These are phyloP conservation scores for Peromyscus nudipes DNA, from an alignment of 2,797 vertebrate species.

Conservation along the genomic window DNA sequence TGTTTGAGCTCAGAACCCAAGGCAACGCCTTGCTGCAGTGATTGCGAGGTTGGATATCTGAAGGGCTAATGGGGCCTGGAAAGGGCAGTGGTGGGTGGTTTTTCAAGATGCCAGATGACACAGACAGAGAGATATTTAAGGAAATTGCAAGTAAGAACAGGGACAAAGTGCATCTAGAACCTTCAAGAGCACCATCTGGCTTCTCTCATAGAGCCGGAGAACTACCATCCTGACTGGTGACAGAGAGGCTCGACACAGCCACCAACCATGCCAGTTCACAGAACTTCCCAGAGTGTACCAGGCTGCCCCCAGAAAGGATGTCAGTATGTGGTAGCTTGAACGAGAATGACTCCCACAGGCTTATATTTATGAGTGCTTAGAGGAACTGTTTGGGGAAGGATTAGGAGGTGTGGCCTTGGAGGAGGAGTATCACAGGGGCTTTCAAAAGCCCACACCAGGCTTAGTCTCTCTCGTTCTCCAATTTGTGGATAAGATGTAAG, in stretches of 20 bases:
- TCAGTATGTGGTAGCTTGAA: not conserved
- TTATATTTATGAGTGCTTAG: not conserved
- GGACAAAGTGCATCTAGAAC: not conserved
- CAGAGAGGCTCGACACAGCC: not conserved
- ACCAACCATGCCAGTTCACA: rapidly evolving
- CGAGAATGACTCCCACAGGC: not conserved
- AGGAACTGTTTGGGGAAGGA: not conserved
- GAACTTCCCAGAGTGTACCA: not conserved
- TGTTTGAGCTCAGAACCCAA: not conserved
- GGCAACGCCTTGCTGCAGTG: rapidly evolving
- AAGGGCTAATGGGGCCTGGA: not conserved
- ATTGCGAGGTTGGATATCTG: not conserved
- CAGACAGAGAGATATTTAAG: not conserved
- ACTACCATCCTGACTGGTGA: not conserved
- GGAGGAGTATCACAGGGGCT: not conserved
- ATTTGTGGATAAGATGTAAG: no score
- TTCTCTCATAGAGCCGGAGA: not conserved
- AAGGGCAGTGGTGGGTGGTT: not conserved
- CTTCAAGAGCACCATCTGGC: not conserved
- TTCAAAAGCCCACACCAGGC: not conserved
- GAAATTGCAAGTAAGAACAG: not conserved
- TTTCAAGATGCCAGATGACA: not conserved
- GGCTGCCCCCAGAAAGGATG: not conserved
- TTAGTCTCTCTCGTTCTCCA: not conserved
- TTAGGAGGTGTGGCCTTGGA: not conserved